Conservation (phyloP, 2,888 invertebrate genomes). For the Eurytoma adleriae region DNA sequence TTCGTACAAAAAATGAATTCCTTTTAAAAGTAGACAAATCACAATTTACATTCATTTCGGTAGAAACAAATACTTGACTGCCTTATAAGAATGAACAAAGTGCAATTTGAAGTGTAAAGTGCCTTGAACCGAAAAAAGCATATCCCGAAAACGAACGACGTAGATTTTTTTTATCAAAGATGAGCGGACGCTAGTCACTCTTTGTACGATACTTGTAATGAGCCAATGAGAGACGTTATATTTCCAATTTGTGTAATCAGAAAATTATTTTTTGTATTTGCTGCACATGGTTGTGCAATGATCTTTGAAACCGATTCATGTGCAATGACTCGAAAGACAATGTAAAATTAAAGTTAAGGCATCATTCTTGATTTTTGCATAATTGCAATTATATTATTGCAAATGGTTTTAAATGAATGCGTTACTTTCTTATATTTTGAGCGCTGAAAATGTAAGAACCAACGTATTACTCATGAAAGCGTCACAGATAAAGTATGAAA, state of each 20-base stretch:
- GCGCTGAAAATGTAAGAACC: not conserved
- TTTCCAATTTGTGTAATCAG: constrained; percentile 2
- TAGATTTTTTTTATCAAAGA: constrained; percentile 53
- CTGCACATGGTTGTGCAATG: no score
- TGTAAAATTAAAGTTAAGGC: not conserved
- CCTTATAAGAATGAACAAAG: constrained; percentile 40
- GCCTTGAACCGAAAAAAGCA: constrained; percentile 31
- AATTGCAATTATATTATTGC: not conserved
- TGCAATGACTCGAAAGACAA: not conserved
- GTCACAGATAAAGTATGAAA: constrained; percentile 8
- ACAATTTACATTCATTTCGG: constrained; percentile 8
- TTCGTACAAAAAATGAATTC: not conserved
- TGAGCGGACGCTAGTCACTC: constrained; percentile 63
- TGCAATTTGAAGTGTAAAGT: constrained; percentile 44
- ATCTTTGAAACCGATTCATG: no score
- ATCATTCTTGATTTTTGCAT: not conserved
- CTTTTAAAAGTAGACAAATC: not conserved
- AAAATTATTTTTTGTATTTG: not conserved
- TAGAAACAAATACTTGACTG: constrained; percentile 35
- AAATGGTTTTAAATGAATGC: not conserved
- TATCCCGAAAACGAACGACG: constrained; percentile 37
- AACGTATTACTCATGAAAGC: not conserved
- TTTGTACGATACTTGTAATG: constrained; percentile 58
- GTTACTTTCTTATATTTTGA: constrained; percentile 5
- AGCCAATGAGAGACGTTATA: constrained; percentile 42